These are phyloP conservation scores for Chrysomela aeneicollis DNA, from an alignment of 2,888 invertebrate species.

Conservation along the genomic window DNA sequence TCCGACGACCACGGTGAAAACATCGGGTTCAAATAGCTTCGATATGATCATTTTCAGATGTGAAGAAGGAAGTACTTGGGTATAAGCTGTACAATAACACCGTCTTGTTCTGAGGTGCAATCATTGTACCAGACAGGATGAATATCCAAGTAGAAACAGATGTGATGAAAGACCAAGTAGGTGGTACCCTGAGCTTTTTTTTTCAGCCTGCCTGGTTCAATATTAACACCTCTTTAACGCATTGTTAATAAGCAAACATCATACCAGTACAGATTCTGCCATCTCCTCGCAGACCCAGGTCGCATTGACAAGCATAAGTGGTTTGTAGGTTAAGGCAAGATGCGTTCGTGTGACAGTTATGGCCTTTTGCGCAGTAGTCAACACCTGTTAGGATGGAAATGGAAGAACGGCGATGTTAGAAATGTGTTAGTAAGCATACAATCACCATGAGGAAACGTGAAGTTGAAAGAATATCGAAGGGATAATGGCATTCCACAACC, in stretches of 20 bases:
- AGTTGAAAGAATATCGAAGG: no score
- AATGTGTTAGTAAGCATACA: constrained; percentile 43
- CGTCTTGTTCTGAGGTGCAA: no score
- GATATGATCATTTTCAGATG: not conserved
- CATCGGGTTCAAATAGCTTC: not conserved
- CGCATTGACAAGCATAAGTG: constrained; percentile 90
- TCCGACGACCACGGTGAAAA: not conserved
- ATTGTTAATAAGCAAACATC: constrained; percentile 31
- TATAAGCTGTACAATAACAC: no score
- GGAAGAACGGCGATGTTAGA: constrained; percentile 41
- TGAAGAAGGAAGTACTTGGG: no score
- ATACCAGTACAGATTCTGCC: constrained; percentile 80
- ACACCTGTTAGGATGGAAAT: constrained; percentile 68
- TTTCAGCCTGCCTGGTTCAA: no score
- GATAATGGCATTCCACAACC: no score
- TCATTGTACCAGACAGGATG: no score
- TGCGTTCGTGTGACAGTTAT: constrained; percentile 89
- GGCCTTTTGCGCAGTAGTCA: constrained; percentile 88
- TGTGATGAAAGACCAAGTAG: no score
- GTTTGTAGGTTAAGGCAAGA: constrained; percentile 91
- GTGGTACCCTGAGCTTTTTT: no score
- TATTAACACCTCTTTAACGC: no score
- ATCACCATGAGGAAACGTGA: not conserved
- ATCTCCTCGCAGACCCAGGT: constrained; percentile 88
- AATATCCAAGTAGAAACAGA: no score